phyloP scores from a whole-genome alignment of 2,113 vertebrate species.

The Larimichthys polyactis region DNA sequence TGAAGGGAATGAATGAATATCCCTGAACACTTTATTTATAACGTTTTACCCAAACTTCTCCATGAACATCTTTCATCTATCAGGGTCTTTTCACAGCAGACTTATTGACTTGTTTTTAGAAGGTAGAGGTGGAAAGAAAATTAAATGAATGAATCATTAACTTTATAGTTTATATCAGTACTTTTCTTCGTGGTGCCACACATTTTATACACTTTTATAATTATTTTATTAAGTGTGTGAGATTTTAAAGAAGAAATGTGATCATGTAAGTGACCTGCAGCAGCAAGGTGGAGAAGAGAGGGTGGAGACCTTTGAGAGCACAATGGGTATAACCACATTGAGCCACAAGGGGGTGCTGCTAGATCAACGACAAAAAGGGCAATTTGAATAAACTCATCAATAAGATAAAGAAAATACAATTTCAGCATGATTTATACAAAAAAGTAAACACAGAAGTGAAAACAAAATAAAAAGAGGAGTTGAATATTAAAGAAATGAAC shows the following conservation, averaged over 20 bases:
- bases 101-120: not conserved
- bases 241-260: no score
- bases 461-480: not conserved
- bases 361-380: not conserved
- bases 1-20: not conserved
- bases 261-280: no score
- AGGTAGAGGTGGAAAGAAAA: not conserved
- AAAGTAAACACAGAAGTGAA: no score
- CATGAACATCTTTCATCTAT: not conserved
- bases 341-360: conserved; percentile 54
- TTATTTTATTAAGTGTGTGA: no score
- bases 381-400: not conserved
- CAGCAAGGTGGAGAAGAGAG: no score
- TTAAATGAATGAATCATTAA: not conserved
- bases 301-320: not conserved
- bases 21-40: not conserved
- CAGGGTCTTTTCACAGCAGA: not conserved
- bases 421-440: not conserved
- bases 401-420: not conserved
- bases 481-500: not conserved
- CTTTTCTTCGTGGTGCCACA: not conserved
- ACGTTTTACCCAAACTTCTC: not conserved
- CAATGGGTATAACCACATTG: not conserved
- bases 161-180: not conserved
- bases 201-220: no score